Conservation (phyloP, 2,113 vertebrate genomes). For the Gobiocypris rarus region DNA sequence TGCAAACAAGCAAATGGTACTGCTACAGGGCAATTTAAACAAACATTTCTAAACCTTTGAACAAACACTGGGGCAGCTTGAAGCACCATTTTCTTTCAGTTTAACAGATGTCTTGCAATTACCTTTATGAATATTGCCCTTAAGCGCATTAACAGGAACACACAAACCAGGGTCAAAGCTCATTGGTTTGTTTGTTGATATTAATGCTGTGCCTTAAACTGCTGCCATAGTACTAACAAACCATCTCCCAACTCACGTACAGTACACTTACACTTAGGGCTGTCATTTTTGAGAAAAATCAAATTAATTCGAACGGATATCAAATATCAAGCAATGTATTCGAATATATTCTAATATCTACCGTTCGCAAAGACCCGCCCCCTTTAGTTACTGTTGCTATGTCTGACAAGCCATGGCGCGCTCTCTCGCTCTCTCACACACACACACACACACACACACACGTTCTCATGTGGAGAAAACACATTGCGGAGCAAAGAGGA, state of each 20-base stretch:
- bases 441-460: too few species aligned
- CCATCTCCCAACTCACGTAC: neutral
- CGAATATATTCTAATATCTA: too few species aligned
- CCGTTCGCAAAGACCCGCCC: too few species aligned
- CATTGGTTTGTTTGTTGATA: constrained; percentile 2
- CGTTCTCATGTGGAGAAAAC: too few species aligned
- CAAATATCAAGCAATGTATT: too few species aligned
- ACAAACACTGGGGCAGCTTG: neutral
- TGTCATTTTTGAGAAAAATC: too few species aligned
- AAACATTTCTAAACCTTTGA: neutral
- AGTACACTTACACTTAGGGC: too few species aligned
- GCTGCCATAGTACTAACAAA: constrained; percentile 20
- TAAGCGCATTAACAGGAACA: constrained; percentile 12
- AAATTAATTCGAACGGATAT: too few species aligned
- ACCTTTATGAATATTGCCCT: constrained; percentile 10
- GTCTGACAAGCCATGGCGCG: too few species aligned
- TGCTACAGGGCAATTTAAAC: neutral
- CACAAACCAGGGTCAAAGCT: neutral
- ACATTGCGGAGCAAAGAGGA: too few species aligned
- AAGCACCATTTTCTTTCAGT: neutral
- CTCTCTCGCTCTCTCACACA: too few species aligned
- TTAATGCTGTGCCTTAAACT: constrained; percentile 9
- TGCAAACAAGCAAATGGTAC: neutral
- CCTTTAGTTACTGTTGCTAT: too few species aligned
- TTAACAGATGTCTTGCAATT: constrained; percentile 19